Percentiles rank a stretch among this genome's conserved stretches.
Conservation (phyloP, 35 echinoderm and acorn worm genomes). For the Apostichopus japonicus region DNA sequence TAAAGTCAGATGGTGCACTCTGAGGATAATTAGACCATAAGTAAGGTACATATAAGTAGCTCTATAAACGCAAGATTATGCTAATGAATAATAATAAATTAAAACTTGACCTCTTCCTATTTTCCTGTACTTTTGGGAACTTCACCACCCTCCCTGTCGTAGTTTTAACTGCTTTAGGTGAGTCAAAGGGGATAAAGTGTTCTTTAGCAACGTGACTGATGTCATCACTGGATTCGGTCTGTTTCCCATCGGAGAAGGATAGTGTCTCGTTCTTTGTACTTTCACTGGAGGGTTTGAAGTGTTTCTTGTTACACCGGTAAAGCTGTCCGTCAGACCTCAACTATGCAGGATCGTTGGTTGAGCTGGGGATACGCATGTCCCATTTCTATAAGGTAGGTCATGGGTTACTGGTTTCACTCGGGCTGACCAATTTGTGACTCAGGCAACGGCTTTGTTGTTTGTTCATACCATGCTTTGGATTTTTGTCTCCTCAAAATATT, state of each 20-base stretch:
- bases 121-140: background rate
- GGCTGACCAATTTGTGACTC: slow-evolving; percentile 67
- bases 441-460: slow-evolving; percentile 51
- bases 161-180: background rate
- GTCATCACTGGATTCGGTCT: background rate
- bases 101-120: too few relatives aligned
- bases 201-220: background rate
- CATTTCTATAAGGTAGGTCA: slow-evolving; percentile 51
- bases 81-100: too few relatives aligned
- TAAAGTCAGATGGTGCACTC: too few relatives aligned
- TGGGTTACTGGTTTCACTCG: slow-evolving; percentile 65
- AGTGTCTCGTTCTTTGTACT: background rate
- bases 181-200: background rate
- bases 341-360: slow-evolving; percentile 62
- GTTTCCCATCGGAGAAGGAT: background rate
- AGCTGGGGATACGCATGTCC: slow-evolving; percentile 53
- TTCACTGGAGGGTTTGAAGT: slow-evolving; percentile 13
- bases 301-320: slow-evolving; percentile 41
- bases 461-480: slow-evolving; percentile 59
- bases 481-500: slow-evolving; percentile 54
- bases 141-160: background rate
- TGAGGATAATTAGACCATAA: too few relatives aligned
- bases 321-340: slow-evolving; percentile 53
- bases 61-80: too few relatives aligned
- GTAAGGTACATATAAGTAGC: background rate